phyloP scores from a whole-genome alignment of 1,140 invertebrate genomes.

The Penaeus indicus region DNA sequence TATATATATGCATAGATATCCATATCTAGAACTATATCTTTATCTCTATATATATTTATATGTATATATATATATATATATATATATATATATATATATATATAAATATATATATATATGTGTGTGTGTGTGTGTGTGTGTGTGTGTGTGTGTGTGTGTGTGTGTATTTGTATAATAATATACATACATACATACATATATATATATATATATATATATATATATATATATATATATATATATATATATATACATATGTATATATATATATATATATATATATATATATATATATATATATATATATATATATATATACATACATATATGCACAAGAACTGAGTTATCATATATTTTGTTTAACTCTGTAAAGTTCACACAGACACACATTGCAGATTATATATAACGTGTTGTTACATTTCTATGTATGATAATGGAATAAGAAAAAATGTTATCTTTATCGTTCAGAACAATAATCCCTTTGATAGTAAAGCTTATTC shows the following conservation, averaged over 20 bases:
- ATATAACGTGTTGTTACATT: too few species aligned
- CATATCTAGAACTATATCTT: not conserved
- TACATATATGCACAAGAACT: too few species aligned
- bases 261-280: not conserved
- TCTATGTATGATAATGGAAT: too few species aligned
- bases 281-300: conserved; percentile 19
- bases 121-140: not conserved
- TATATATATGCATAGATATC: not conserved
- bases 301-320: not conserved
- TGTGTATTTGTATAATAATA: too few species aligned
- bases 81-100: conserved; percentile 9
- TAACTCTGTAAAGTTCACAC: too few species aligned
- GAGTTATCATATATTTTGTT: too few species aligned
- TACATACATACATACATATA: not conserved
- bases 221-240: not conserved
- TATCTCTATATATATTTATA: not conserved
- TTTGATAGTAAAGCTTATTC: too few species aligned
- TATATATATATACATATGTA: not conserved
- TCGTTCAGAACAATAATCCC: too few species aligned
- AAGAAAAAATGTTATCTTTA: too few species aligned
- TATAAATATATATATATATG: not conserved
- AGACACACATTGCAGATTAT: too few species aligned
- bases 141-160: not conserved
- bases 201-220: conserved; percentile 6
- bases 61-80: conserved; percentile 19